Evolutionary conservation across 2,888 invertebrate genomes (phyloP), one percentile per base, ranked within the genome.

Genomic region (Morpho helenor): DNA sequence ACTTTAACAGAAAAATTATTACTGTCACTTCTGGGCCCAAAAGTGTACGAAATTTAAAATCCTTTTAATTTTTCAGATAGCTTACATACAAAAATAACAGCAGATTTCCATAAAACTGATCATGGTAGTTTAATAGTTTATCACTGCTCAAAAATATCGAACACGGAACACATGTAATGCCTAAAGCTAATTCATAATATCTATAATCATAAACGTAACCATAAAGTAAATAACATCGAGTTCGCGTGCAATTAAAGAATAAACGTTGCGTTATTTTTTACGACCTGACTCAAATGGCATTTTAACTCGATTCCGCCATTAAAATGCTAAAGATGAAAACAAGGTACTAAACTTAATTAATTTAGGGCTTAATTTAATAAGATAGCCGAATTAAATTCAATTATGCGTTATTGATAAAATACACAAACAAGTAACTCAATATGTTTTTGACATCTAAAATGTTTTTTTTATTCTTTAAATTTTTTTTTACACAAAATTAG

Each of bases 261-360:
- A 54, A 55, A 54, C 42, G 23, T 54, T 48, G n/a, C 54, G 47
- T 54, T 54, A 43, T 31, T 41, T 42, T 54, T 54, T 54, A 54
- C 48, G 54, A 54, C 47, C 8, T 23, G 48, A 42, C 41, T 48
- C 42, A 31, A 54, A 47, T 54, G 54, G 54, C 54, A 54, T 54
- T 54, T 54, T 48, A 54, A 54, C 54, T 54, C 54, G 48, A 54
- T 54, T 47, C 41, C 42, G 23, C 23, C 23, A 16, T 54, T 48
- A 54, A 54, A 54, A 48, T 54, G 48, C 48, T 54, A 48, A 54
- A 23, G 54, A 54, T 48, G 54, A 23, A 53, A 54, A 54, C 54
- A 48, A 48, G 54, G 54, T 47, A 48, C 10, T 42, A 54, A 42
- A 41, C 8, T 48, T 54, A 54, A 54, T 54, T 54, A 53, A 53